Conservation (phyloP, 1,140 invertebrate genomes). For the Matsumurasca onukii region DNA sequence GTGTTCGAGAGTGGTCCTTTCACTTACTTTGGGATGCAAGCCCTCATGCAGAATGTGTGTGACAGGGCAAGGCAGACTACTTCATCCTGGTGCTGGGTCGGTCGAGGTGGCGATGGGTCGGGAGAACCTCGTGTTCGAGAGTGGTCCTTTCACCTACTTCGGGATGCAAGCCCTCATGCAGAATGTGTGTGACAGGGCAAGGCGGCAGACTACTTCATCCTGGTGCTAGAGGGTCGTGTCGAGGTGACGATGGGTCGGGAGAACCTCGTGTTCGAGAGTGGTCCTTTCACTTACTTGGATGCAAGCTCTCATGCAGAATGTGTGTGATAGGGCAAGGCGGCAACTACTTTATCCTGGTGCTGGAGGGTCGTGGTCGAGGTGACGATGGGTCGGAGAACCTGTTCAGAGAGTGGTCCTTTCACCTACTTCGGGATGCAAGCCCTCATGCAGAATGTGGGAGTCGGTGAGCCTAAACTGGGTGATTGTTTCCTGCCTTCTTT, state of each 20-base stretch:
- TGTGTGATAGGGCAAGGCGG: conserved; percentile 68
- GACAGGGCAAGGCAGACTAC: too few species aligned
- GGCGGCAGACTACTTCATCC: too few species aligned
- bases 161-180: conserved; percentile 80
- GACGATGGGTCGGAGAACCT: conserved; percentile 78
- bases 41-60: too few species aligned
- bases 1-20: too few species aligned
- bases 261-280: too few species aligned
- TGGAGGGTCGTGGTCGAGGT: conserved; percentile 94
- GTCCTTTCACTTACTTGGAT: too few species aligned
- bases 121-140: conserved; percentile 88
- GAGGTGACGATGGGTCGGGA: too few species aligned
- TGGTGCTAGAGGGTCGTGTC: too few species aligned
- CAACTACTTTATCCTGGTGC: conserved; percentile 92
- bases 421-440: conserved; percentile 91
- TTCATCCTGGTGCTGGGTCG: too few species aligned
- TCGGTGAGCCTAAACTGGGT: conserved; percentile 56
- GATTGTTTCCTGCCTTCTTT: conserved; percentile 12
- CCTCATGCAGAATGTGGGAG: conserved; percentile 69
- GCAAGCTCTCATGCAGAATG: too few species aligned
- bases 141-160: conserved; percentile 94
- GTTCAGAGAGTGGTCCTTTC: conserved; percentile 94
- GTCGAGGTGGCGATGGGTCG: conserved; percentile 87
- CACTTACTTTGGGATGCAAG: too few species aligned
- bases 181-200: too few species aligned